These are phyloP conservation scores for Ephestia elutella DNA, from an alignment of 1,140 invertebrate species.

Conservation along the genomic window DNA sequence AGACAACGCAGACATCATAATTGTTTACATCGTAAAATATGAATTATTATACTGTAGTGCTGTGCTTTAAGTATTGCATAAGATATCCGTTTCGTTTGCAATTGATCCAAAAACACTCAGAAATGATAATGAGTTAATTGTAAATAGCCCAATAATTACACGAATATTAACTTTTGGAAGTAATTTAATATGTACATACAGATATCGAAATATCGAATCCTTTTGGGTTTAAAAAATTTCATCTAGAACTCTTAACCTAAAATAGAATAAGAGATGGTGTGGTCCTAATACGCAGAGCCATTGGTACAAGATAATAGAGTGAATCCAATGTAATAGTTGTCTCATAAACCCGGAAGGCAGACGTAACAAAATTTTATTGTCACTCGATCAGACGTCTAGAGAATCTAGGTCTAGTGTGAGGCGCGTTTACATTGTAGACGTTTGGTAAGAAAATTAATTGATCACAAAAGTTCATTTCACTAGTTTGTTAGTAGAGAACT, in stretches of 20 bases:
- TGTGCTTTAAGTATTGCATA: not conserved
- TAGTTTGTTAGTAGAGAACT: too few relatives aligned
- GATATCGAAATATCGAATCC: too few relatives aligned
- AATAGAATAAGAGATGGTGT: too few relatives aligned
- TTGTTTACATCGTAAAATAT: constrained; percentile 1
- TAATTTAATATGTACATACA: too few relatives aligned
- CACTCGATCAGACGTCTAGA: not conserved
- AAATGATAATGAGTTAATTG: too few relatives aligned
- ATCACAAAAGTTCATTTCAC: not conserved
- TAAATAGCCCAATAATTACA: too few relatives aligned
- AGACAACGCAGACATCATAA: constrained; percentile 5
- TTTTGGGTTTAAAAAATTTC: too few relatives aligned
- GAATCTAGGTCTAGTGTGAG: not conserved
- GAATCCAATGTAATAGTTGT: not conserved
- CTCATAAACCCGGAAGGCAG: constrained; percentile 1
- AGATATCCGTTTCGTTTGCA: not conserved
- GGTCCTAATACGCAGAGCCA: not conserved
- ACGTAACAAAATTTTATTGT: constrained; percentile 3
- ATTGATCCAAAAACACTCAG: too few relatives aligned
- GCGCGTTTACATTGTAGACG: not conserved
- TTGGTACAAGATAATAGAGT: not conserved
- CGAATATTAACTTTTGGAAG: too few relatives aligned
- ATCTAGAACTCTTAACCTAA: too few relatives aligned
- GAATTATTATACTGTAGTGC: not conserved
- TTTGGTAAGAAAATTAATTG: not conserved